These are phyloP conservation scores for Reticulitermes lucifugus DNA, from an alignment of 2,888 invertebrate genomes.

Conservation along the genomic window DNA sequence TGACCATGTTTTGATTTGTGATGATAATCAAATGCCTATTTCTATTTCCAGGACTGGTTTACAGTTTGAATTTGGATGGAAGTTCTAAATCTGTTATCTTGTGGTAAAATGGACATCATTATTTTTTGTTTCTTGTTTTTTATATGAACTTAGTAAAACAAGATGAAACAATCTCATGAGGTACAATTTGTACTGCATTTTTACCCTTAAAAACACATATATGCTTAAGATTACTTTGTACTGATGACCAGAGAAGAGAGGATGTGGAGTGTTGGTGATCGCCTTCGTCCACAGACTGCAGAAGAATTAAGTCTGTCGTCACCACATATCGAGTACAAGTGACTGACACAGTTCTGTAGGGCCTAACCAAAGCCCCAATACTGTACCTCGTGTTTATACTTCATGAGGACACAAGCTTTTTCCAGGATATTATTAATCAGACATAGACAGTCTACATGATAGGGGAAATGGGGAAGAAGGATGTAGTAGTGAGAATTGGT, in stretches of 20 bases:
- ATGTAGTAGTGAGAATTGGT: too few species aligned
- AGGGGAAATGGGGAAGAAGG: too few species aligned
- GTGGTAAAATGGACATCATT: slow-evolving; percentile 29
- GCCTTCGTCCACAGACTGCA: slow-evolving; percentile 21
- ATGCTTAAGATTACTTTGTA: neutral
- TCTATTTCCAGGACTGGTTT: slow-evolving; percentile 60
- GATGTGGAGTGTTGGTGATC: slow-evolving; percentile 4
- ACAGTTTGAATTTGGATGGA: slow-evolving; percentile 48
- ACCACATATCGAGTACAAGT: slow-evolving; percentile 5
- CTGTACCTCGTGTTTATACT: too few species aligned
- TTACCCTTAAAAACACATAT: neutral
- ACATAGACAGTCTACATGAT: too few species aligned
- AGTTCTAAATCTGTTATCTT: slow-evolving; percentile 47
- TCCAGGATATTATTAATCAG: too few species aligned
- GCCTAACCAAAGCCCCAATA: too few species aligned
- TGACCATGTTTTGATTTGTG: slow-evolving; percentile 46
- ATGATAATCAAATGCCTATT: slow-evolving; percentile 54
- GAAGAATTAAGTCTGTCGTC: slow-evolving; percentile 7
- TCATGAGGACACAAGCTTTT: too few species aligned
- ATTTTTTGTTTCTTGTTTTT: neutral
- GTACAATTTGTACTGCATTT: neutral
- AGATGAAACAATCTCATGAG: neutral
- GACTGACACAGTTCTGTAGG: neutral
- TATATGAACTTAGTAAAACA: neutral
- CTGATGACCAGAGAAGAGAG: slow-evolving; percentile 24